These are phyloP conservation scores for Agelastica alni DNA, from an alignment of 2,888 invertebrate species.

Conservation along the genomic window DNA sequence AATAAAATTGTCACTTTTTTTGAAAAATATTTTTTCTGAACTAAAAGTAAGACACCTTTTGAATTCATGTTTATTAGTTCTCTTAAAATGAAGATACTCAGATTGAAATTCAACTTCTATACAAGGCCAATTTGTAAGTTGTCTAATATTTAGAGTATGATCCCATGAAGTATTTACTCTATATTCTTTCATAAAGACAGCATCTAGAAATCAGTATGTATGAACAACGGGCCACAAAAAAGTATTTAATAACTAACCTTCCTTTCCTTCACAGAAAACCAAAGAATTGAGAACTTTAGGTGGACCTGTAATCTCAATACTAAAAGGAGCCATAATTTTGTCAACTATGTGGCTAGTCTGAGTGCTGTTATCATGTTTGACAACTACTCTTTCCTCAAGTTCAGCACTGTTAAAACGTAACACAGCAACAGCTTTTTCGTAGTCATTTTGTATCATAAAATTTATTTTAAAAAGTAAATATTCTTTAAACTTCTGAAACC, in stretches of 20 bases:
- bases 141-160: conserved; percentile 19
- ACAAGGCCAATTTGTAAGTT: conserved; percentile 31
- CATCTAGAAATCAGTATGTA: conserved; percentile 24
- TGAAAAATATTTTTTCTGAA: conserved; percentile 26
- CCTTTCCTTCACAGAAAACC: conserved; percentile 26
- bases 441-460: conserved; percentile 29
- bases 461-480: conserved; percentile 30
- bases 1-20: conserved; percentile 23
- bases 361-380: conserved; percentile 20
- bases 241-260: conserved; percentile 23
- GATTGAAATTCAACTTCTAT: conserved; percentile 29
- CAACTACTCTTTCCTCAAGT: conserved; percentile 1
- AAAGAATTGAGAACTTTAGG: conserved; percentile 30
- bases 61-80: conserved; percentile 27
- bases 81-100: conserved; percentile 28
- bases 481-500: conserved; percentile 31
- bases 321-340: conserved; percentile 25
- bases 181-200: conserved; percentile 28
- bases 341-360: conserved; percentile 21
- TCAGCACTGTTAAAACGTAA: neutral
- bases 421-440: conserved; percentile 20
- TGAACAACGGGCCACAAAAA: neutral
- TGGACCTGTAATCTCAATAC: conserved; percentile 23
- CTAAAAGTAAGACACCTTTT: conserved; percentile 29
- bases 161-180: conserved; percentile 18